Base-by-base conservation (phyloP, 2,797 vertebrate species). In the Lacerta agilis region DNA sequence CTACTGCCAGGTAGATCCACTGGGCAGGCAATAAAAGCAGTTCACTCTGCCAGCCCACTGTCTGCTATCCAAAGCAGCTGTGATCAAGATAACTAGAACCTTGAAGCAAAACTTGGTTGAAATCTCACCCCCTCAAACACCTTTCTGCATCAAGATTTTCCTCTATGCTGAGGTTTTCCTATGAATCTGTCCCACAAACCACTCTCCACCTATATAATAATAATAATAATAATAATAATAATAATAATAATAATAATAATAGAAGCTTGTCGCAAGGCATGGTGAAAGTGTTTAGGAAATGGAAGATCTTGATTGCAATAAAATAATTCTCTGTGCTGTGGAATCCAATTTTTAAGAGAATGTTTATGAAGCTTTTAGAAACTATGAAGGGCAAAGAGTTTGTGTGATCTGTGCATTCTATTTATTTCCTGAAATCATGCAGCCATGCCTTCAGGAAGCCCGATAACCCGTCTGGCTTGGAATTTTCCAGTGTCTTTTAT, bases 401-500 rank as follows among this genome's bases (percentile, higher is more conserved):
- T 93, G 86, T 87, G 87, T 73, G 69, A 88, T 80, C 67, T 79
- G 55, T 41, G 5, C 55, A 73, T 86, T 76, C 81, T 77, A 86
- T 85, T 88, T 87, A 85, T 76, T 0, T 86, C 61, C 3, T 80
- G 66, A 87, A 64, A 91, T 88, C 84, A 76, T 38, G 66, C 18
- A 87, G 79, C 81, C 85, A 0, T 86, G 86, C 67, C 81, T 94
- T 58, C 87, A 85, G 83, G 38, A 90, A 81, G 25, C 6, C 89
- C 86, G 93, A 87, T 90, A 92, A 86, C 11, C 79, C 83, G 18
- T 77, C 88, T 38, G 90, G 88, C 76, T 90, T 66, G 79, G 83
- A 90, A 85, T 0, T 85, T 86, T 85, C 79, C 71, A 49, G 29
- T 33, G 82, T 72, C 61, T 87, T 85, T 90, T 88, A 78, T 81